Percentiles rank a stretch among this genome's conserved stretches.
These are phyloP conservation scores for Coenonympha arcania DNA, from an alignment of 2,888 invertebrate species.

Conservation along the genomic window DNA sequence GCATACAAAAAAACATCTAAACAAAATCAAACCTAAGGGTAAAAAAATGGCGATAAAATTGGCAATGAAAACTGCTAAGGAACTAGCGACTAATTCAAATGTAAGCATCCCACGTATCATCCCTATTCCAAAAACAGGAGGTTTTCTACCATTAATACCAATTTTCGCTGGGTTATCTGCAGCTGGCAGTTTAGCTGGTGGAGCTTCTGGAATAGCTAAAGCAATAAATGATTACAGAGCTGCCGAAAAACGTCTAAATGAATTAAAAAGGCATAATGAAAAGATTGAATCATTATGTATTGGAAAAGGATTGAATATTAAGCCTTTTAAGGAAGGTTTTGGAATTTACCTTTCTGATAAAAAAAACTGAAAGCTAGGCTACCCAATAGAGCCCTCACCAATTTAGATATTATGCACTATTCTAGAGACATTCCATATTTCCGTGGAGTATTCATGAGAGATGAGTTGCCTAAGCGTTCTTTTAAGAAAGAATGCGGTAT, in stretches of 20 bases:
- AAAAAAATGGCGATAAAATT: neutral
- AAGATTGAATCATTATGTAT: conserved; percentile 11
- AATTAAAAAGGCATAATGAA: conserved; percentile 2
- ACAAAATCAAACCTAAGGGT: neutral
- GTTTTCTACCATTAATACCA: conserved; percentile 40
- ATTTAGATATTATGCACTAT: neutral
- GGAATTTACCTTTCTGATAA: neutral
- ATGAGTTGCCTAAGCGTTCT: neutral
- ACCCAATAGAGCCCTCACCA: neutral
- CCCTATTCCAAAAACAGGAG: conserved; percentile 41
- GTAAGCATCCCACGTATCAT: conserved; percentile 26
- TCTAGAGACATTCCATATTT: neutral
- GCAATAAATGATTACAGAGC: conserved; percentile 33
- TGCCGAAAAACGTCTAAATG: conserved; percentile 31
- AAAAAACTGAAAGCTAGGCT: neutral
- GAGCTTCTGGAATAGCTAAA: conserved; percentile 42
- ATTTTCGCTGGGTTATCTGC: conserved; percentile 42
- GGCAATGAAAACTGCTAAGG: neutral
- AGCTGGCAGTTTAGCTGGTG: conserved; percentile 40
- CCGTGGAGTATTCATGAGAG: neutral
- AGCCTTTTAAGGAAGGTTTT: neutral
- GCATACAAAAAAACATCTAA: neutral
- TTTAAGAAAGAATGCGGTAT: neutral
- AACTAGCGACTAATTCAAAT: neutral
- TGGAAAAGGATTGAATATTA: neutral